phyloP scores from a whole-genome alignment of 2,113 vertebrate genomes.

The Hassar affinis region DNA sequence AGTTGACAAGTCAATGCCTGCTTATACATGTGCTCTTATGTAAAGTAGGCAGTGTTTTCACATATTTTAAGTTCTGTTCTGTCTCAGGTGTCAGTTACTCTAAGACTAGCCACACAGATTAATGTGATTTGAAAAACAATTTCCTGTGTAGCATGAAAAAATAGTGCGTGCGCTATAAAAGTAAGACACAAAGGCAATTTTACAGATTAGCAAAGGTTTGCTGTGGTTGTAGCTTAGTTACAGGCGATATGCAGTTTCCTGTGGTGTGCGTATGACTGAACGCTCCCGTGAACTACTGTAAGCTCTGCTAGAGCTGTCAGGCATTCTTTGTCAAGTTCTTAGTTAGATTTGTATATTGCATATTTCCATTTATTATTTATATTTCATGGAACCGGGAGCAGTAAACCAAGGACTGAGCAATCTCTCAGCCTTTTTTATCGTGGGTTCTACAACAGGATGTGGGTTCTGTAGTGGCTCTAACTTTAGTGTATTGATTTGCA shows the following conservation, averaged over 20 bases:
- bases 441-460: constrained; percentile 32
- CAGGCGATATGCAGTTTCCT: background rate
- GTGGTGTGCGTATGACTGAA: background rate
- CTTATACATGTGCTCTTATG: background rate
- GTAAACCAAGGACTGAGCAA: background rate
- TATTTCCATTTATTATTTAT: background rate
- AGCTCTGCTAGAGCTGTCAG: background rate
- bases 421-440: background rate
- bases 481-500: constrained; percentile 8
- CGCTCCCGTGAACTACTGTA: background rate
- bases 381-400: background rate
- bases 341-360: too few species aligned
- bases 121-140: background rate
- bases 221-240: background rate
- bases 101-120: background rate
- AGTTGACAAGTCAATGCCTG: constrained; percentile 12
- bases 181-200: background rate
- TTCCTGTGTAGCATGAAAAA: background rate
- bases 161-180: background rate
- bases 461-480: constrained; percentile 7
- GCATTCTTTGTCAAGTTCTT: background rate
- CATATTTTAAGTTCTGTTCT: background rate
- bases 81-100: background rate
- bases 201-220: background rate
- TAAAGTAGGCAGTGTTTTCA: background rate